phyloP scores from a whole-genome alignment of 1,140 invertebrate genomes.

The silkworm (Bombyx mori) region ASM3026992v2 NC_085116.1:10784501-10785000 shows the following conservation, averaged over 20 bases:
- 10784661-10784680: constrained; percentile 2
- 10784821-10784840: constrained; percentile 63
- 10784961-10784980: constrained; percentile 10
- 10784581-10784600: no score
- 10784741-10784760: constrained; percentile 39
- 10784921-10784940: constrained; percentile 19
- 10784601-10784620: no score
- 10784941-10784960: constrained; percentile 15
- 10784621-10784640: background rate
- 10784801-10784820: constrained; percentile 67
- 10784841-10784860: constrained; percentile 50
- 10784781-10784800: constrained; percentile 65
- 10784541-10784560: no score
- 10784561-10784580: no score
- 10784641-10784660: background rate
- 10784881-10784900: constrained; percentile 2
- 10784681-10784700: background rate
- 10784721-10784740: constrained; percentile 16
- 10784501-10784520: no score
- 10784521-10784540: no score
- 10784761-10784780: constrained; percentile 57
- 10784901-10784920: constrained; percentile 9
- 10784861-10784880: constrained; percentile 32
- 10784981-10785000: no score
- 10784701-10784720: constrained; percentile 1